These are phyloP conservation scores for Tupaia tana DNA, from an alignment of 2,113 vertebrate genomes.

Conservation along the genomic window DNA sequence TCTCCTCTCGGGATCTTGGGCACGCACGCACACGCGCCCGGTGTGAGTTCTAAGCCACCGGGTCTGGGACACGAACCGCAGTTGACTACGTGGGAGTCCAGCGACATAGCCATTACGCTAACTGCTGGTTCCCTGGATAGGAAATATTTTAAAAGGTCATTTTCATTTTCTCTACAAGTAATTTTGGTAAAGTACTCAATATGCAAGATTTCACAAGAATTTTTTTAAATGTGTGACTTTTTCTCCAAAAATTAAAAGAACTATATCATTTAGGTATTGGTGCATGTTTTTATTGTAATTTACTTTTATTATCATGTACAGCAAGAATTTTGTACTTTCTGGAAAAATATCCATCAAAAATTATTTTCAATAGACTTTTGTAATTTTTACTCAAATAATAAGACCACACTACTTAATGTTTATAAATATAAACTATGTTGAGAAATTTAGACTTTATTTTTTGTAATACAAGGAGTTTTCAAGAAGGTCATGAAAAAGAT, in stretches of 20 bases:
- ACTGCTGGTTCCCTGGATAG: no score
- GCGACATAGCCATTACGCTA: no score
- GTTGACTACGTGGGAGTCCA: no score
- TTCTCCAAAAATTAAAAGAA: not conserved
- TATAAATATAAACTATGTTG: not conserved
- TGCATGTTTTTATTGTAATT: not conserved
- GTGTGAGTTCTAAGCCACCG: no score
- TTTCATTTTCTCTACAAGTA: slow-evolving; percentile 44
- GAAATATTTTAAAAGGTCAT: slow-evolving; percentile 20
- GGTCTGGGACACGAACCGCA: no score
- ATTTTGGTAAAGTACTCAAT: slow-evolving; percentile 16
- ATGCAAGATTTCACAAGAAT: slow-evolving; percentile 49
- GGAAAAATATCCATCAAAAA: not conserved
- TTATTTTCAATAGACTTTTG: slow-evolving; percentile 25
- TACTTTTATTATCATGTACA: not conserved
- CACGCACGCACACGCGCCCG: no score
- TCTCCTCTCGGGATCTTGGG: no score
- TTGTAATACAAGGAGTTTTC: not conserved
- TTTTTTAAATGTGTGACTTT: slow-evolving; percentile 36
- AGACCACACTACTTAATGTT: not conserved
- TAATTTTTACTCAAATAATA: slow-evolving; percentile 53
- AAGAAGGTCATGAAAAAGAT: no score
- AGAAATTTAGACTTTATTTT: slow-evolving; percentile 11
- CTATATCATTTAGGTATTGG: slow-evolving; percentile 17
- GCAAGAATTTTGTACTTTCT: not conserved